Conservation (phyloP, 2,888 invertebrate species). For the Scrobipalpa atriplicella region DNA sequence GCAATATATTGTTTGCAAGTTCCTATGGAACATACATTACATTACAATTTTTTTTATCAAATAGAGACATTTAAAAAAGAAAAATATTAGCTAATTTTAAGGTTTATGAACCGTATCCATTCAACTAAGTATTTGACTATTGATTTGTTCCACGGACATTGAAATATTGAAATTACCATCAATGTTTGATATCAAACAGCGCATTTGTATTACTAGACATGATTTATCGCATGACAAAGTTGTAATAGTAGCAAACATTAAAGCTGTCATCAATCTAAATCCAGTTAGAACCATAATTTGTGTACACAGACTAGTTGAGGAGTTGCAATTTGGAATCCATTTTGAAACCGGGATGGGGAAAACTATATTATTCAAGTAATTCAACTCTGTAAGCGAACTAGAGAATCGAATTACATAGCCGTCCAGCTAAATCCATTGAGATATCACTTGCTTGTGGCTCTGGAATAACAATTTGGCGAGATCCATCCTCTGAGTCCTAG, state of each 20-base stretch:
- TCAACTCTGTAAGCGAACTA: constrained; percentile 22
- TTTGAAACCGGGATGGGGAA: constrained; percentile 17
- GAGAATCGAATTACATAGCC: constrained; percentile 27
- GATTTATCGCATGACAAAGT: constrained; percentile 3
- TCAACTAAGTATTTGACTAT: neutral
- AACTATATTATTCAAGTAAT: constrained; percentile 28
- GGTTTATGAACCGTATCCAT: too few relatives aligned
- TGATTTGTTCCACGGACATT: neutral
- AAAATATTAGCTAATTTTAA: too few relatives aligned
- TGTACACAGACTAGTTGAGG: constrained; percentile 11
- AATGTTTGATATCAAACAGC: neutral
- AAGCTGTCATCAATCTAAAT: constrained; percentile 24
- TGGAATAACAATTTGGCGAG: constrained; percentile 52
- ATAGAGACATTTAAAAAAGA: too few relatives aligned
- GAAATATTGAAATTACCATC: neutral
- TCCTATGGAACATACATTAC: too few relatives aligned
- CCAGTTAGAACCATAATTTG: constrained; percentile 22
- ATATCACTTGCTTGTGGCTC: constrained; percentile 56
- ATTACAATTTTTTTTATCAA: too few relatives aligned
- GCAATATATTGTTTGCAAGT: too few relatives aligned
- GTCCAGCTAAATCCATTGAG: constrained; percentile 46
- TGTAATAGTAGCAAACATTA: constrained; percentile 15
- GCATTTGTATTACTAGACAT: neutral
- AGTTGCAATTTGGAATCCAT: constrained; percentile 15
- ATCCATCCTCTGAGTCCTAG: neutral